A percentile compares a stretch with the other conserved stretches of the same genome.
These are phyloP conservation scores for Caligus rogercresseyi DNA, from an alignment of 1,140 invertebrate genomes.

Conservation along the genomic window DNA sequence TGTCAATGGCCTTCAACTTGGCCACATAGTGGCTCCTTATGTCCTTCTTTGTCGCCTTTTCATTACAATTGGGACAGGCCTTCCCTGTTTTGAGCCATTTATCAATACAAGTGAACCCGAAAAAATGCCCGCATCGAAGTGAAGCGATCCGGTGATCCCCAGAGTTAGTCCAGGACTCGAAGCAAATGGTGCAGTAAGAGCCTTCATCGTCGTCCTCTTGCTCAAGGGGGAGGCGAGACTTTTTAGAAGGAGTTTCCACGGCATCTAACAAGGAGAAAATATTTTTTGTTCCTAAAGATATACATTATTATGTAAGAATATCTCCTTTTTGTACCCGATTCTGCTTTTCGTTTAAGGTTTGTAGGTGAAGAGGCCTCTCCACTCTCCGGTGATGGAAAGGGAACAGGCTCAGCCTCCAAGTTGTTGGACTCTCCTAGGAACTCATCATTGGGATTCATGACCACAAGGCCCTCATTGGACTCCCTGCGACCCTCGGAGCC, in stretches of 20 bases:
- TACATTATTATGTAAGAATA: no score
- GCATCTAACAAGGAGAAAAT: no score
- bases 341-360: no score
- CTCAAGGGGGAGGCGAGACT: neutral
- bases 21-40: constrained; percentile 52
- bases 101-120: constrained; percentile 61
- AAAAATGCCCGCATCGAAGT: constrained; percentile 75
- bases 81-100: constrained; percentile 44
- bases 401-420: no score
- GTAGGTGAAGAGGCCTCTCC: no score
- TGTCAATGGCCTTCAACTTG: constrained; percentile 43
- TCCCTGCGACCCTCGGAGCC: no score
- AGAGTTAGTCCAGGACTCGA: constrained; percentile 65
- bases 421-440: no score
- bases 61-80: constrained; percentile 69
- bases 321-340: no score
- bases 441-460: neutral
- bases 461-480: no score
- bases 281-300: no score
- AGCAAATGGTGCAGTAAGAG: constrained; percentile 62
- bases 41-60: constrained; percentile 48
- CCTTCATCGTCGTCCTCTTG: constrained; percentile 34
- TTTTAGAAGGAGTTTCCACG: neutral
- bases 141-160: constrained; percentile 61
- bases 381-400: no score